Evolutionary conservation across 1,140 invertebrate genomes (phyloP).

Genomic region (Cydia pomonella): DNA sequence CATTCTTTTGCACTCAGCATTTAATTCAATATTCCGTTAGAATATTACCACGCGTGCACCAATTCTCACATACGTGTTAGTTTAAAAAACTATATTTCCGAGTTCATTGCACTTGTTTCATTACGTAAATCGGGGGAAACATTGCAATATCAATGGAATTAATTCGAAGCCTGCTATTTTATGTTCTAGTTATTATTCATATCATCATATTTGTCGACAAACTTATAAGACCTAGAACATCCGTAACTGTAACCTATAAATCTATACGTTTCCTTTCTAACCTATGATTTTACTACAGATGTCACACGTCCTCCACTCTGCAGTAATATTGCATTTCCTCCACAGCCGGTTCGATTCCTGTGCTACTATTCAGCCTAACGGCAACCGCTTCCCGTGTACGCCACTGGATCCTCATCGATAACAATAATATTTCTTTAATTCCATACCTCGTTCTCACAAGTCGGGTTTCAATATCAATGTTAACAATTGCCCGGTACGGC

Average conservation of each 20-base stretch:
- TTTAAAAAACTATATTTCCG: background rate
- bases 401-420: slow-evolving; percentile 16
- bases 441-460: slow-evolving; percentile 31
- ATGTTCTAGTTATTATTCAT: background rate
- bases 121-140: background rate
- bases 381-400: slow-evolving; percentile 10
- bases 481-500: slow-evolving; percentile 38
- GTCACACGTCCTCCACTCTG: slow-evolving; percentile 18
- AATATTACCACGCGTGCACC: slow-evolving; percentile 19
- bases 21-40: slow-evolving; percentile 39
- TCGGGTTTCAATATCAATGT: slow-evolving; percentile 43
- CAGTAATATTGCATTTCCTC: slow-evolving; percentile 30
- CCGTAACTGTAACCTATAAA: background rate
- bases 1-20: slow-evolving; percentile 40
- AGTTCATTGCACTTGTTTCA: background rate
- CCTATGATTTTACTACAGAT: slow-evolving; percentile 19
- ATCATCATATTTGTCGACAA: background rate
- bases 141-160: background rate
- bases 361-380: slow-evolving; percentile 12
- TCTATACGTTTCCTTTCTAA: background rate
- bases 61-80: slow-evolving; percentile 12
- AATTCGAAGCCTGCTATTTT: background rate
- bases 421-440: slow-evolving; percentile 33
- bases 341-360: slow-evolving; percentile 10
- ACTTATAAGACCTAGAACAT: background rate